A percentile compares a stretch with the other conserved stretches of the same genome.
Evolutionary conservation across 1,140 invertebrate genomes (phyloP).

Genomic region (Trichonephila inaurata): DNA sequence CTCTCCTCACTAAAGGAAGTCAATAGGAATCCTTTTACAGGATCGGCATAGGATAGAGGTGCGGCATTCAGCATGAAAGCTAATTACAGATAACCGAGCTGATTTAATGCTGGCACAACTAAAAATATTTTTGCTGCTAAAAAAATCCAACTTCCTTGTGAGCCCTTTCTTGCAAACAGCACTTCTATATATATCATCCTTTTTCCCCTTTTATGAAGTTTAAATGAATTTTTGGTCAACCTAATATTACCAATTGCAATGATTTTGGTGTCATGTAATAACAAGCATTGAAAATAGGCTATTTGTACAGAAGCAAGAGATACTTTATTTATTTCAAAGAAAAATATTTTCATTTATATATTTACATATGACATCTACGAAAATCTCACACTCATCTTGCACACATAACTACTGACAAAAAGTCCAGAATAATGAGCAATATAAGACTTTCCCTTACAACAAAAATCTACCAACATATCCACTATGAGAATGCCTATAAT

Average conservation of each 20-base stretch:
- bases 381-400: not conserved
- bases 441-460: constrained; percentile 4
- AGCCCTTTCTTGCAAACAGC: too few relatives aligned
- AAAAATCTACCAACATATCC: not conserved
- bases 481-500: not conserved
- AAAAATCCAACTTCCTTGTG: too few relatives aligned
- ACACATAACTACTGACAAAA: not conserved
- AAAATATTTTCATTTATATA: constrained; percentile 22
- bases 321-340: not conserved
- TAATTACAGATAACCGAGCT: not conserved
- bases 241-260: not conserved
- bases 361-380: constrained; percentile 28
- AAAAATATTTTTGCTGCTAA: too few relatives aligned
- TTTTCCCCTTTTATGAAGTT: too few relatives aligned
- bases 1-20: too few relatives aligned
- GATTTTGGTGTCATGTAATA: not conserved
- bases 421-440: not conserved
- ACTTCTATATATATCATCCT: too few relatives aligned
- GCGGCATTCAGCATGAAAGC: too few relatives aligned
- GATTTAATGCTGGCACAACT: not conserved
- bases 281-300: not conserved
- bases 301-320: not conserved
- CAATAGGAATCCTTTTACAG: too few relatives aligned
- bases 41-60: too few relatives aligned
- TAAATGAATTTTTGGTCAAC: not conserved